Base-by-base conservation (phyloP, 2,797 vertebrate genomes). In the Lophura swinhoii region DNA sequence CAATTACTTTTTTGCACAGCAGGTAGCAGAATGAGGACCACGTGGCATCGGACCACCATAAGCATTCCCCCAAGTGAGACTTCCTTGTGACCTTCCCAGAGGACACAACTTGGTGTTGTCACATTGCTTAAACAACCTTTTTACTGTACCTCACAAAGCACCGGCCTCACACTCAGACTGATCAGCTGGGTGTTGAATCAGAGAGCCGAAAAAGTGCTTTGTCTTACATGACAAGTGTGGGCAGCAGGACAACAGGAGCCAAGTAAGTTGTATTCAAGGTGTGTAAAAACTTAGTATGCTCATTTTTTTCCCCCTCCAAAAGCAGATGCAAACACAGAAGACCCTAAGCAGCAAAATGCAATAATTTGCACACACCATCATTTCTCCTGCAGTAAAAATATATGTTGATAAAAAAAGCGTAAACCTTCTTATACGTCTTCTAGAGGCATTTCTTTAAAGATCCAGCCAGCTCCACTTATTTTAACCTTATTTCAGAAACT, bases 221-320 rank as follows among this genome's bases (percentile, higher is more conserved):
- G 2, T 31, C 10, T 62, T 37, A 48, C 0, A 0, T 2, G 11
- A 13, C n/a, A 67, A 83, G 28, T 4, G 13, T 29, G 21, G 84
- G 43, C 3, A 0, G 9, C 9, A 71, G 31, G 37, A 49, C 11
- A 21, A 28, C 20, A 44, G 24, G 31, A 85, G 23, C 21, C n/a
- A 58, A 49, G 23, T 3, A 16, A 83, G 58, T 55, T 4, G 0
- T 33, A 68, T 15, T 37, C 39, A 23, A 67, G 12, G 9, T 1
- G 9, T 26, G 60, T 39, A 33, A 77, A 91, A 90, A 77, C 24
- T 13, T 77, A 48, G 73, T 0, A 1, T 49, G n/a, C 18, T 83
- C 7, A 26, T 33, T 85, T 43, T 43, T 17, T 12, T 5, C 5
- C 2, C 6, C 21, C 6, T 2, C 3, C 26, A 56, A 64, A 22